Evolutionary conservation across 2,888 invertebrate species (phyloP), one percentile per base, ranked within the genome.

Genomic region (Brachypterus glaber): DNA sequence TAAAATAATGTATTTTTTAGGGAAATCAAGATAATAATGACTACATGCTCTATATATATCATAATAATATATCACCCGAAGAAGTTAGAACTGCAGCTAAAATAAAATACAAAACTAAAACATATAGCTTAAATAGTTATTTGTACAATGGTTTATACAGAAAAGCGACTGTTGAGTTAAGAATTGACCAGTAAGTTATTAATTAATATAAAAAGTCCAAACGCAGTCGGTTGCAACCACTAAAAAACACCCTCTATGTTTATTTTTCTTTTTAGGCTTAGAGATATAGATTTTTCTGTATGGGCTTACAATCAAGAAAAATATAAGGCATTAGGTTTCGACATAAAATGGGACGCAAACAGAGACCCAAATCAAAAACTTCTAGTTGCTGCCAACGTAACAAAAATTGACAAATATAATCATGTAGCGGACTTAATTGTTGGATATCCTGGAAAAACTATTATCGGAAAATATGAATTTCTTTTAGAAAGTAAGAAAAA

Each of bases 321-420:
- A 8, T 73, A 74, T 35, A 83, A 83, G 55, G 77, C 80, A 16
- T 66, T 81, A 0, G 79, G 78, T 3, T 66, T 83, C 1, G 81
- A 84, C 38, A 59, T 89, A 12, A 84, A 85, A 60, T 89, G 88
- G 88, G 87, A 89, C 56, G 86, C 85, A 1, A 88, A 87, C 62
- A 71, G 88, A 4, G 84, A 88, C 66, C 87, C 87, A 0, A 75
- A 78, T 31, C 77, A 84, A 58, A 81, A 80, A 59, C 68, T 83
- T 43, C 70, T 73, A 47, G 63, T 75, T 1, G 73, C 75, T 37
- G 64, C 78, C 0, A 76, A 79, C 43, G 71, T 81, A 33, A 73
- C 75, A 45, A 76, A 70, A 52, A 71, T 74, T 38, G 71, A 70
- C 1, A 61, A 68, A 1, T 75, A 74, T 58, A 77, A 79, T 45